Percentiles rank a stretch among this genome's conserved stretches.
phyloP scores from a whole-genome alignment of 1,140 invertebrate species.

The Musca vetustissima region DNA sequence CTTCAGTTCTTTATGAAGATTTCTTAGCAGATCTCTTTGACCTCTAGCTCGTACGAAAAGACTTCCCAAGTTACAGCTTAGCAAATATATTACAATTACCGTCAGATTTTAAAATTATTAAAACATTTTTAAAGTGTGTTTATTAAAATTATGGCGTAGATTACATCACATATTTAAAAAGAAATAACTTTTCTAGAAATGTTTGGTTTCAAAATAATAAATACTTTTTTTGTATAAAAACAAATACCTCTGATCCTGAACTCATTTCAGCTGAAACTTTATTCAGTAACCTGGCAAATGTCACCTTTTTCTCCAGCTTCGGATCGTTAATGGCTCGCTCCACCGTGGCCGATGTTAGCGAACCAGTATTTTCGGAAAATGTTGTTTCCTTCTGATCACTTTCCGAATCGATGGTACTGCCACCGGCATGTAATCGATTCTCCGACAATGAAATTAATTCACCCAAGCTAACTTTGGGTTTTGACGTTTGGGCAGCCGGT shows the following conservation, averaged over 20 bases:
- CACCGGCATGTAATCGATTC: conserved; percentile 40
- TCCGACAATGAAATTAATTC: conserved; percentile 72
- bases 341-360: conserved; percentile 54
- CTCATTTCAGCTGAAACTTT: conserved; percentile 74
- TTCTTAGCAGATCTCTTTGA: no score
- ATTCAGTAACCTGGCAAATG: conserved; percentile 71
- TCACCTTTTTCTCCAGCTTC: conserved; percentile 74
- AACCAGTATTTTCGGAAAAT: conserved; percentile 58
- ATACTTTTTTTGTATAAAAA: no score
- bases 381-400: conserved; percentile 59
- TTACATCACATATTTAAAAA: no score
- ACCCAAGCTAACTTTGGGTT: conserved; percentile 61
- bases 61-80: no score
- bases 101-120: no score
- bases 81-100: no score
- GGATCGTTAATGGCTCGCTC: conserved; percentile 62
- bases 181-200: no score
- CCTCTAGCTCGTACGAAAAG: no score
- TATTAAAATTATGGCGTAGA: no score
- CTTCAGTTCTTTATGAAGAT: no score
- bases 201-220: no score
- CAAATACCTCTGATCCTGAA: conserved; percentile 61
- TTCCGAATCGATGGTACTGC: conserved; percentile 39
- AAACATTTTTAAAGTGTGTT: no score
- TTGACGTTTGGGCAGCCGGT: conserved; percentile 44